Conservation (phyloP, 1,140 invertebrate species). For the Ruditapes philippinarum region DNA sequence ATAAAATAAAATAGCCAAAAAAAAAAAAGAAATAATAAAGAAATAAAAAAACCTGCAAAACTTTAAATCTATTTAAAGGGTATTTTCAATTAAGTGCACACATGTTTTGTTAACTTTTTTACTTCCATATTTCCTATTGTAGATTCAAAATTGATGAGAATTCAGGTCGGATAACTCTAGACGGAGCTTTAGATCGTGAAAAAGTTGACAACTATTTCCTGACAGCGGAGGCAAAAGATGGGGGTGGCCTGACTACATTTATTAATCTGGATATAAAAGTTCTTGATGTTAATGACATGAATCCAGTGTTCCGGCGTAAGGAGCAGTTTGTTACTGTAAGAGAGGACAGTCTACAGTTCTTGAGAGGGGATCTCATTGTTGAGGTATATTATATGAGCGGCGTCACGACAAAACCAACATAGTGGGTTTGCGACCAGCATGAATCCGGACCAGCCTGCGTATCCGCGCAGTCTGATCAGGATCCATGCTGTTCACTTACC, state of each 20-base stretch:
- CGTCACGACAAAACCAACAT: no score
- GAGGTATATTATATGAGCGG: constrained; percentile 83
- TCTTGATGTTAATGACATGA: constrained; percentile 93
- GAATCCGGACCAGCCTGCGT: no score
- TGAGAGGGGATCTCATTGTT: constrained; percentile 89
- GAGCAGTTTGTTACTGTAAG: constrained; percentile 95
- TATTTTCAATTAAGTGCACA: no score
- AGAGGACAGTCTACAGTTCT: constrained; percentile 94
- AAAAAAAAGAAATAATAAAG: no score
- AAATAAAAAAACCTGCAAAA: no score
- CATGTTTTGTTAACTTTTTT: no score
- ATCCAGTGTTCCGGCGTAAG: constrained; percentile 92
- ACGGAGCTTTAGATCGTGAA: constrained; percentile 55
- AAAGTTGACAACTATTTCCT: constrained; percentile 47
- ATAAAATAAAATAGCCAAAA: no score
- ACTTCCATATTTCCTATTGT: background rate
- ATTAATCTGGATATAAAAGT: constrained; percentile 57
- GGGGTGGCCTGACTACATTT: constrained; percentile 36
- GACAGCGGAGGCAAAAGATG: constrained; percentile 65
- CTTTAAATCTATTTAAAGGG: no score
- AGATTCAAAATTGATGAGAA: constrained; percentile 59
- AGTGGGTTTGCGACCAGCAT: no score
- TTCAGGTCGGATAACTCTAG: constrained; percentile 52
- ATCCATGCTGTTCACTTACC: no score
- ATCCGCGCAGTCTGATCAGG: no score